Percentiles rank a stretch among this genome's conserved stretches.
Conservation (phyloP, 2,888 invertebrate species). For the Sylvicola cinctus region DNA sequence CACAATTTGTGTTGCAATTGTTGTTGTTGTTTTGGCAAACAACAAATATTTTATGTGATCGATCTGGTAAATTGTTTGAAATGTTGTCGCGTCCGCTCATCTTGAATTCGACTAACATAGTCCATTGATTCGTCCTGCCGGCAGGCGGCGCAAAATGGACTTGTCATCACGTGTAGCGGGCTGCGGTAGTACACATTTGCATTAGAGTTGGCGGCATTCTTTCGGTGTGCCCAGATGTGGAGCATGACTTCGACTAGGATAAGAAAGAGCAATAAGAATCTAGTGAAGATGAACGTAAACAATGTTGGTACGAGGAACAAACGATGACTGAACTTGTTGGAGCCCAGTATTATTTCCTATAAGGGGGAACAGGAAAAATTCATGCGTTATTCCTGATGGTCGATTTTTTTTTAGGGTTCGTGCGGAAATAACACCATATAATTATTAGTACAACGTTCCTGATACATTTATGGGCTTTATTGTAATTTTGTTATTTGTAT, state of each 20-base stretch:
- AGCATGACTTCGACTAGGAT: constrained; percentile 36
- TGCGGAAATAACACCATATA: too few species aligned
- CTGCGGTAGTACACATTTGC: constrained; percentile 41
- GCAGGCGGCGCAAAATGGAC: constrained; percentile 47
- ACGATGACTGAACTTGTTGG: constrained; percentile 25
- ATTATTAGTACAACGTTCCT: too few species aligned
- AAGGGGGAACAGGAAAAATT: constrained; percentile 4
- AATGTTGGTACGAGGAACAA: constrained; percentile 34
- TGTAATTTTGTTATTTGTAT: too few species aligned
- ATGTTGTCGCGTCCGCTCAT: constrained; percentile 27
- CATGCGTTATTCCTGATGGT: too few species aligned
- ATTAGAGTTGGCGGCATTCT: constrained; percentile 36
- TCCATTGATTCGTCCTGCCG: constrained; percentile 38
- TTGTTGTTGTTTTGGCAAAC: too few species aligned
- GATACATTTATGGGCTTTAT: too few species aligned
- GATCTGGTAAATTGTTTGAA: constrained; percentile 20
- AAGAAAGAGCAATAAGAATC: constrained; percentile 29
- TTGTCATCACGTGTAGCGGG: constrained; percentile 43
- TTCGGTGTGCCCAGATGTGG: constrained; percentile 46
- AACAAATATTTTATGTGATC: too few species aligned
- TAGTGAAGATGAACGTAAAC: constrained; percentile 34
- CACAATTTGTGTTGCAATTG: too few species aligned
- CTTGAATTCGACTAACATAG: constrained; percentile 41
- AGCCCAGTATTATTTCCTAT: constrained; percentile 22
- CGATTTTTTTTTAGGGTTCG: too few species aligned